Base-by-base conservation (phyloP, 2,113 vertebrate genomes). In the Condylura cristata region DNA sequence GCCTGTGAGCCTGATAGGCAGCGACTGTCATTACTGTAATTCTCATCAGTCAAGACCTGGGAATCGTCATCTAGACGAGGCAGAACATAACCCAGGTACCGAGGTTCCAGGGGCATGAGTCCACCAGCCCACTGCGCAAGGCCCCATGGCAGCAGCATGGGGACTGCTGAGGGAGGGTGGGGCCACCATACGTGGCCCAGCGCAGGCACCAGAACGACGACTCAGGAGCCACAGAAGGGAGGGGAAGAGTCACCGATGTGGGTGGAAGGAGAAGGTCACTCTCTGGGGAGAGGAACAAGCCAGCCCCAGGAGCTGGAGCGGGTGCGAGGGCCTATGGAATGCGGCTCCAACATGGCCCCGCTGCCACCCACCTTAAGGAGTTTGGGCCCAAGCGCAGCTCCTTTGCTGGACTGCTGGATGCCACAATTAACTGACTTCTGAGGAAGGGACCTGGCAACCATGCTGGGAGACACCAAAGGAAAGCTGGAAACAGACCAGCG, bases 321-420 rank as follows among this genome's bases (percentile, higher is more conserved):
- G 32, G 28, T 1, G 1, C 12, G 41, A n/a, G 8, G 39, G 17
- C 10, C 46, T 22, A 6, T 2, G n/a, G 71, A 65, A 30, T 20
- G 34, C 26, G 37, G 51, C 41, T 32, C 5, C 58, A 7, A 5
- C 5, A 68, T 0, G 5, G 34, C 20, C 65, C 44, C 7, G 26
- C 14, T 30, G 78, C 18, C 0, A 16, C 12, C 18, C 24, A 18
- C 61, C 4, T 41, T 37, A 32, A 0, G 0, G 2, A 20, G 14
- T 13, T 22, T 44, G 4, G 8, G n/a, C 32, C 39, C 24, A 10
- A 39, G n/a, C 14, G n/a, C 1, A 85, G n/a, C 51, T 10, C 60
- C 66, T 28, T 70, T 5, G 34, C 14, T 41, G 61, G 58, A 56
- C 8, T 0, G 18, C 14, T 68, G 32, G 24, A 4, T 30, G 3